phyloP scores from a whole-genome alignment of 2,113 vertebrate species.

The Syrmaticus mikado region DNA sequence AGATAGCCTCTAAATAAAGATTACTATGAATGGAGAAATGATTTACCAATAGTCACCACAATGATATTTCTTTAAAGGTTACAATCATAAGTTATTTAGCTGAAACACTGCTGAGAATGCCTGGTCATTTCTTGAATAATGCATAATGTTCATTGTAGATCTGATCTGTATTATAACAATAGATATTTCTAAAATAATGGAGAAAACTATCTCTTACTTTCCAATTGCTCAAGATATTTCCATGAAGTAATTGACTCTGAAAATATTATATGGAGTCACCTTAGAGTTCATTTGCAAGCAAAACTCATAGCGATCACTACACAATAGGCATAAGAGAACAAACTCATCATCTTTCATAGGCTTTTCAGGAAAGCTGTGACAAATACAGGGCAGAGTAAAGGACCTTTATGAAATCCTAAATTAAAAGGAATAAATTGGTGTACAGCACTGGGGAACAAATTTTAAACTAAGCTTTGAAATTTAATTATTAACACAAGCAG shows the following conservation, averaged over 20 bases:
- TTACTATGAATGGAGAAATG: conserved; percentile 81
- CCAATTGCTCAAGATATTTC: conserved; percentile 77
- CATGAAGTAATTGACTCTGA: conserved; percentile 79
- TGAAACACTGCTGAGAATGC: conserved; percentile 81
- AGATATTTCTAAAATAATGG: conserved; percentile 80
- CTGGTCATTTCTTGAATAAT: conserved; percentile 83
- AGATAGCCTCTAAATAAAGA: conserved; percentile 83
- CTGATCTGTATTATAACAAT: conserved; percentile 80
- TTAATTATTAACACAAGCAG: conserved; percentile 68
- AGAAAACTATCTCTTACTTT: conserved; percentile 78
- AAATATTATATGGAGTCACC: conserved; percentile 72
- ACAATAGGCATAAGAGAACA: conserved; percentile 72
- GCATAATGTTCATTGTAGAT: conserved; percentile 77
- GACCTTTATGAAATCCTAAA: conserved; percentile 64
- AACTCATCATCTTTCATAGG: conserved; percentile 75
- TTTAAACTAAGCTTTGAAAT: conserved; percentile 73
- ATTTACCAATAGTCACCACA: conserved; percentile 82
- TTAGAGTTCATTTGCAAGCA: conserved; percentile 64
- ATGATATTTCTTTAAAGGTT: conserved; percentile 89
- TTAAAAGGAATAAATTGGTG: conserved; percentile 71
- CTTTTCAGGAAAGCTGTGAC: conserved; percentile 71
- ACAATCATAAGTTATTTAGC: conserved; percentile 89
- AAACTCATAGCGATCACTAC: conserved; percentile 71
- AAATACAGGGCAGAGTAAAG: conserved; percentile 62
- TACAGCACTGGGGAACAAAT: conserved; percentile 44